Evolutionary conservation across 2,797 vertebrate genomes (phyloP).

Genomic region (Microctenopoma stevenorrisi): DNA sequence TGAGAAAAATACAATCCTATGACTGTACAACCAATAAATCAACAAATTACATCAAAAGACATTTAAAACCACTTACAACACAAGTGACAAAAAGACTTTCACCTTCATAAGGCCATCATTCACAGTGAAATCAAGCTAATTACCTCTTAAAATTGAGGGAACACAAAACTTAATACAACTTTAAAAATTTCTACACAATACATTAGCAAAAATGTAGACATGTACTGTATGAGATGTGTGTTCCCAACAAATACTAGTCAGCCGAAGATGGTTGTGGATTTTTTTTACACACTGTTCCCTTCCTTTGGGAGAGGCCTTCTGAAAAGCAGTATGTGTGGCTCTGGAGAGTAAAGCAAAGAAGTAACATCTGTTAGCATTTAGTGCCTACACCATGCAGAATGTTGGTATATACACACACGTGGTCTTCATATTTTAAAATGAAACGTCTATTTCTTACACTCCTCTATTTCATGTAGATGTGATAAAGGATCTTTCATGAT

Average conservation of each 20-base stretch:
- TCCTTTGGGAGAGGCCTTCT: slow-evolving; percentile 83
- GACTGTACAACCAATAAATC: slow-evolving; percentile 23
- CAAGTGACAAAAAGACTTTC: slow-evolving; percentile 30
- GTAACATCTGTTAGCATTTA: slow-evolving; percentile 17
- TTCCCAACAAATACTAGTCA: slow-evolving; percentile 46
- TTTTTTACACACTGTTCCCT: slow-evolving; percentile 30
- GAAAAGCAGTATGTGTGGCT: slow-evolving; percentile 87
- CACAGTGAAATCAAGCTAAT: slow-evolving; percentile 53
- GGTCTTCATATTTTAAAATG: no score
- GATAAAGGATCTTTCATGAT: neutral
- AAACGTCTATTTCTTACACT: neutral
- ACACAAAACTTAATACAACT: slow-evolving; percentile 37
- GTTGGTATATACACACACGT: neutral
- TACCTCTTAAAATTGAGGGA: slow-evolving; percentile 68
- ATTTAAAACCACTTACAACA: slow-evolving; percentile 39
- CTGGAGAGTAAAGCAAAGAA: slow-evolving; percentile 64
- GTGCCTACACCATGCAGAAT: neutral
- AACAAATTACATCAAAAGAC: slow-evolving; percentile 37
- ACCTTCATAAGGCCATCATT: slow-evolving; percentile 50
- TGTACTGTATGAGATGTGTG: slow-evolving; percentile 29
- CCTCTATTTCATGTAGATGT: neutral
- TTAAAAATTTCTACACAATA: slow-evolving; percentile 59
- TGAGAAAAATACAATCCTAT: slow-evolving; percentile 30
- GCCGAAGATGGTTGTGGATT: slow-evolving; percentile 26
- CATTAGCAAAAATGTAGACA: slow-evolving; percentile 67